Conservation (phyloP, 1,140 invertebrate species). For the Micrasema longulum region DNA sequence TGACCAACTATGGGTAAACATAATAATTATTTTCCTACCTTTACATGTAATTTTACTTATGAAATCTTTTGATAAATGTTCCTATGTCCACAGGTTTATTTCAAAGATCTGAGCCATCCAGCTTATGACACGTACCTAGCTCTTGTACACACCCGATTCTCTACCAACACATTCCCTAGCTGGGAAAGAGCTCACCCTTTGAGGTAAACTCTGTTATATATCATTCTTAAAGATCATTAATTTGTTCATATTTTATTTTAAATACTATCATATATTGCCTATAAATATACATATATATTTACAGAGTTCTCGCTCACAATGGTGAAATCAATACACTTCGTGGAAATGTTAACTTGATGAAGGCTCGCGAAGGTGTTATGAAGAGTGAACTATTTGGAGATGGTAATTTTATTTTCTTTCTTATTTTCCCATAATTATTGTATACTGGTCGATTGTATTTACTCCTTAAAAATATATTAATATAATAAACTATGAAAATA, state of each 20-base stretch:
- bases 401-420: constrained; percentile 58
- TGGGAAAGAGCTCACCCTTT: constrained; percentile 99
- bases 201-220: constrained; percentile 71
- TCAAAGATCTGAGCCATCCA: constrained; percentile 76
- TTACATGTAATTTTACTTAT: too few species aligned
- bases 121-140: constrained; percentile 95
- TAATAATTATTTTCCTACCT: too few species aligned
- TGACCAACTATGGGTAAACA: constrained; percentile 87
- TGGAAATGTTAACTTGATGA: constrained; percentile 99
- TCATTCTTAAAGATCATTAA: neutral
- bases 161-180: constrained; percentile 98
- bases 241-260: neutral
- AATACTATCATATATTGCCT: neutral
- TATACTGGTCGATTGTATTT: too few species aligned
- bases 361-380: constrained; percentile 98
- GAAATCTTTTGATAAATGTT: too few species aligned
- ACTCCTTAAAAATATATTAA: too few species aligned
- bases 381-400: constrained; percentile 83
- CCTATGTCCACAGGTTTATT: constrained; percentile 66
- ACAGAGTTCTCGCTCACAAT: constrained; percentile 95
- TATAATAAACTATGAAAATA: too few species aligned
- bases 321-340: constrained; percentile 99
- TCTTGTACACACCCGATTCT: constrained; percentile 96
- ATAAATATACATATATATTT: neutral
- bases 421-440: too few species aligned